Conservation (phyloP, 2,888 invertebrate species). For the Dryobotodes eremita region DNA sequence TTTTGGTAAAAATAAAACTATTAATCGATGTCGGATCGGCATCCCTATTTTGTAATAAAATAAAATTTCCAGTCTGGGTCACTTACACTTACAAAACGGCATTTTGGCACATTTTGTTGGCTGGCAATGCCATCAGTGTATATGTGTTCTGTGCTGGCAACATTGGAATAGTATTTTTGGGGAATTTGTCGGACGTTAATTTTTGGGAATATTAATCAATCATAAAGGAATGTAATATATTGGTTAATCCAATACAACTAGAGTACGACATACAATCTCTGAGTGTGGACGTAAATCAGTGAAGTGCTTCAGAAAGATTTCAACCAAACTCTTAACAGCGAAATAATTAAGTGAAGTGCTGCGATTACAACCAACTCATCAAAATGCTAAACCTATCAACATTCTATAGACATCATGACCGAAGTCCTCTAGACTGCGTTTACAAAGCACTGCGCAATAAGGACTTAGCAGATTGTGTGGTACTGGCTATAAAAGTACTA, state of each 20-base stretch:
- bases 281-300: no score
- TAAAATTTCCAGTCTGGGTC: no score
- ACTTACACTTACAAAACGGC: no score
- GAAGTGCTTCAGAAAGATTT: background rate
- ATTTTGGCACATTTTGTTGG: no score
- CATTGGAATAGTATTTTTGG: slow-evolving; percentile 2
- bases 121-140: no score
- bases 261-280: background rate
- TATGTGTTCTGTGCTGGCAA: no score
- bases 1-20: no score
- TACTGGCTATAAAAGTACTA: background rate
- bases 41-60: no score
- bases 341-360: slow-evolving; percentile 4
- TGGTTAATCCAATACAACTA: no score
- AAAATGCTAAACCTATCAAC: slow-evolving; percentile 16
- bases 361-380: background rate
- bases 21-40: no score
- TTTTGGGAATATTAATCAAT: no score
- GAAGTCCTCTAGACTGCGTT: background rate
- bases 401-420: background rate
- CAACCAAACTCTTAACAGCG: background rate
- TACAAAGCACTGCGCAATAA: slow-evolving; percentile 31
- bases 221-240: no score
- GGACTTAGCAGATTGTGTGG: slow-evolving; percentile 41
- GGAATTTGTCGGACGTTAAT: background rate